These are phyloP conservation scores for Sardina pilchardus DNA, from an alignment of 2,113 vertebrate genomes.

Conservation along the genomic window DNA sequence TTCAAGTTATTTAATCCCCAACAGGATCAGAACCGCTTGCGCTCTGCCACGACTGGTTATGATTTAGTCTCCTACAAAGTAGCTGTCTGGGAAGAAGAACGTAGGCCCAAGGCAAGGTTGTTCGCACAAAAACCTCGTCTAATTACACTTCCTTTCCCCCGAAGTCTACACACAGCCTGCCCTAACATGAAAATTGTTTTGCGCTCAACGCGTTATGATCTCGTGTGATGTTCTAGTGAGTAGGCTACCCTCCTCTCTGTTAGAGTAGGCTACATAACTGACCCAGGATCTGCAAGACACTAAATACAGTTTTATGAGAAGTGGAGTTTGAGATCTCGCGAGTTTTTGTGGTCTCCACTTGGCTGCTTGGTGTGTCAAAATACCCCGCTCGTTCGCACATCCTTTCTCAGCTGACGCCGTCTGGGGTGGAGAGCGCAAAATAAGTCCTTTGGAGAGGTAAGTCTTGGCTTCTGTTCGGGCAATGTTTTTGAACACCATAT, in stretches of 20 bases:
- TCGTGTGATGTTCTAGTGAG: not conserved
- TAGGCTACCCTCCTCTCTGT: not conserved
- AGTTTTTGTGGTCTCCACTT: slow-evolving; percentile 13
- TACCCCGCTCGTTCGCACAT: slow-evolving; percentile 40
- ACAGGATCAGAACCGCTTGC: too few relatives aligned
- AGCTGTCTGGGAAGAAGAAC: too few relatives aligned
- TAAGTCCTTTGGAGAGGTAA: slow-evolving; percentile 29
- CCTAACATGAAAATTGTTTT: not conserved
- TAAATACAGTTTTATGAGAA: not conserved
- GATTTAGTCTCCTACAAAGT: too few relatives aligned
- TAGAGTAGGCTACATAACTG: not conserved
- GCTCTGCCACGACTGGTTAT: too few relatives aligned
- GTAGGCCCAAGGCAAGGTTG: too few relatives aligned
- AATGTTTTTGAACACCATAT: slow-evolving; percentile 24
- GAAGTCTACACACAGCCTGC: not conserved
- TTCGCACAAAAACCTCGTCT: too few relatives aligned
- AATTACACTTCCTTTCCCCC: too few relatives aligned
- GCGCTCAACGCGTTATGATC: not conserved
- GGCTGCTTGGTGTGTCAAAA: slow-evolving; percentile 42
- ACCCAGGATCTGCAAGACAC: not conserved
- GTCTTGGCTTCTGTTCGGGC: not conserved
- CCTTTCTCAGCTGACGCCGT: slow-evolving; percentile 42
- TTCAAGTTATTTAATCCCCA: too few relatives aligned
- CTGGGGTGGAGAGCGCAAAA: slow-evolving; percentile 27
- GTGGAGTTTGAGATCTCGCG: slow-evolving; percentile 45